phyloP scores from a whole-genome alignment of 1,140 invertebrate genomes.

The Grapholita molesta region DNA sequence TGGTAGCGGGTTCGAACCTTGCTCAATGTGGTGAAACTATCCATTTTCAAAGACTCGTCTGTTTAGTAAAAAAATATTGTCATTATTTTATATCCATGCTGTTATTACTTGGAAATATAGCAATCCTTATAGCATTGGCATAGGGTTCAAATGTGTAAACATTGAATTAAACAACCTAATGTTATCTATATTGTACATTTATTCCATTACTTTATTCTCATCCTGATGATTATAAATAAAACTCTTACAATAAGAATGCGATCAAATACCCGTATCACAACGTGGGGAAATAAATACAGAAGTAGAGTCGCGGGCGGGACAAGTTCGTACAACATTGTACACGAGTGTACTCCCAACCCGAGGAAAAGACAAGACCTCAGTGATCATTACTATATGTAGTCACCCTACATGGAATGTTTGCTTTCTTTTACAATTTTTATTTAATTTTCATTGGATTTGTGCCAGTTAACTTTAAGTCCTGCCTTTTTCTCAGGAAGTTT shows the following conservation, averaged over 20 bases:
- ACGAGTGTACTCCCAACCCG: neutral
- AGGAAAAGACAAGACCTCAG: neutral
- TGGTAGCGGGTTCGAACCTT: too few species aligned
- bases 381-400: too few species aligned
- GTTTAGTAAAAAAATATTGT: too few species aligned
- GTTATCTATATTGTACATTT: slow-evolving; percentile 1
- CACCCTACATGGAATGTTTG: neutral
- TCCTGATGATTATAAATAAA: neutral
- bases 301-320: neutral
- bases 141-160: too few species aligned
- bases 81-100: too few species aligned
- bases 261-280: slow-evolving; percentile 12
- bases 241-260: neutral
- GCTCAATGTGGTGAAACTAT: too few species aligned
- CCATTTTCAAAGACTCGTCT: too few species aligned
- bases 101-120: too few species aligned
- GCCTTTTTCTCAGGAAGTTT: neutral
- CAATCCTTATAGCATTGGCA: too few species aligned
- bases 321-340: neutral
- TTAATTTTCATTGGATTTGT: neutral
- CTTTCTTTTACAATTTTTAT: neutral
- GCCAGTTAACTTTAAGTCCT: too few species aligned
- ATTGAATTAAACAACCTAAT: too few species aligned
- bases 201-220: neutral
- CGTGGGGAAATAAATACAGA: neutral